Evolutionary conservation across 1,140 invertebrate species (phyloP), one percentile per base, ranked within the genome.

Genomic region (Rhopalosiphum maidis): DNA sequence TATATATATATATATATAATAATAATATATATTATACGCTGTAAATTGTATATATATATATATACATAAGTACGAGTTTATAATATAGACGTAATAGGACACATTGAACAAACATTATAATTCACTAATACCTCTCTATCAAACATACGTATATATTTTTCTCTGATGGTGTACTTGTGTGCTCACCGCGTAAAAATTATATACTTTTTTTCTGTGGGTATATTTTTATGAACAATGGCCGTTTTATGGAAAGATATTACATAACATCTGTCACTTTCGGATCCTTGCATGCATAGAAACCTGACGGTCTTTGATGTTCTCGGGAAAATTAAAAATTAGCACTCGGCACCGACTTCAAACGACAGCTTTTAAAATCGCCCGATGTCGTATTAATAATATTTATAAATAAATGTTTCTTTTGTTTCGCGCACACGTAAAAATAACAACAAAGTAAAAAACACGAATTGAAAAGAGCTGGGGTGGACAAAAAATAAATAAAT

Each of bases 341-440:
- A 68, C 89, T 90, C 89, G 89, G 89, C 89, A 46, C 54, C 25
- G 41, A 90, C 89, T 21, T 90, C 89, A 90, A 90, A 90, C 89
- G 55, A 25, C 43, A 11, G 23, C 30, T 7, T 89, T 89, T 54
- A 51, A 54, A 89, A 89, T 37, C 35, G 37, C 43, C 37, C 54
- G 41, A 90, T 68, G 89, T 90, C 89, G 55, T 90, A 68, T 60
- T 90, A 90, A 68, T 90, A 90, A 90, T 90, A 90, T 68, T 41
- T 90, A 90, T 90, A 60, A 60, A 90, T 68, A 90, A 90, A 90
- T 68, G 55, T 60, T 90, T n/a, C 35, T 60, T 41, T 90, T 90
- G 54, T 90, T 68, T 68, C 11, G 6, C 25, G 23, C 30, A 30
- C n/a, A 60, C 89, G 54, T 90, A 68, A 90, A 68, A 60, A 90